Conservation (phyloP, 2,797 vertebrate genomes). For the Karalla daura region DNA sequence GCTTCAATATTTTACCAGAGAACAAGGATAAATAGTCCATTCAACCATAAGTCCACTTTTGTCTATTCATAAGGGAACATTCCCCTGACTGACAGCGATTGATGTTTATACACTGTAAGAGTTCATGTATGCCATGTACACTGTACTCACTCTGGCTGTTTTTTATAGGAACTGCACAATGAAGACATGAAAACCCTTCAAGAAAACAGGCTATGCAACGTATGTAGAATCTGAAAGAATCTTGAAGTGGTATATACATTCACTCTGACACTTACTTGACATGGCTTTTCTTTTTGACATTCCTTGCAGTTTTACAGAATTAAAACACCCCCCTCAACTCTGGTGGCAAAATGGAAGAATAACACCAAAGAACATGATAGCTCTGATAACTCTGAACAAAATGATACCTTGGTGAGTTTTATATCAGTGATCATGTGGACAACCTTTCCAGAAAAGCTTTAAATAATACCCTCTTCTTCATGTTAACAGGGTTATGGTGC, state of each 20-base stretch:
- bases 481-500: conserved; percentile 81
- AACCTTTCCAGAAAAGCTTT: too few species aligned
- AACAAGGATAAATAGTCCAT: too few species aligned
- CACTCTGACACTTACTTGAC: conserved; percentile 41
- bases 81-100: not conserved
- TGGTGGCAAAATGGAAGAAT: conserved; percentile 76
- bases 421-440: too few species aligned
- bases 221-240: conserved; percentile 68
- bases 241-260: conserved; percentile 70
- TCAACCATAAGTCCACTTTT: too few species aligned
- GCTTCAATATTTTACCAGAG: too few species aligned
- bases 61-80: not conserved
- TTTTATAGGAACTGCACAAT: conserved; percentile 47
- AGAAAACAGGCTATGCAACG: too few species aligned
- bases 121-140: not conserved
- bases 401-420: conserved; percentile 87
- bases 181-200: conserved; percentile 56
- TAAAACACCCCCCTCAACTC: conserved; percentile 86
- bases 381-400: conserved; percentile 92
- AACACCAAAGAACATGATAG: conserved; percentile 86
- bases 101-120: not conserved
- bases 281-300: conserved; percentile 56
- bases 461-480: conserved; percentile 60
- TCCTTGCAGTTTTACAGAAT: conserved; percentile 87
- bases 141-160: conserved; percentile 21